phyloP scores from a whole-genome alignment of 1,140 invertebrate species.

The Cardiocondyla obscurior region DNA sequence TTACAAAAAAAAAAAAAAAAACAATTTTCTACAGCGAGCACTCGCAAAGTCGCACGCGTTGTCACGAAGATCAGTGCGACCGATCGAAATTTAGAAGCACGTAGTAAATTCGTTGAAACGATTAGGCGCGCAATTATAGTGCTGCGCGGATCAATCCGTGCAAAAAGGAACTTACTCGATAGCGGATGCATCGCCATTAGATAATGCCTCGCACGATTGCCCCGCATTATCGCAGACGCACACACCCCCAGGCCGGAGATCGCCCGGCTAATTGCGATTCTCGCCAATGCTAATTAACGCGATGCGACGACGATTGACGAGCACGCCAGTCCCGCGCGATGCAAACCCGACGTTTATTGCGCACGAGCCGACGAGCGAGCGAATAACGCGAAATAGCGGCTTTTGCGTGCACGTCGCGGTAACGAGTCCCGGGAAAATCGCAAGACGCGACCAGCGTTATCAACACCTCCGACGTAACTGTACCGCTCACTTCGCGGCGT shows the following conservation, averaged over 20 bases:
- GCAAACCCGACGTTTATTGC: conserved; percentile 10
- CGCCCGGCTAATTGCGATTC: conserved; percentile 9
- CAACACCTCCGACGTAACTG: not conserved
- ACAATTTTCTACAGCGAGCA: too few relatives aligned
- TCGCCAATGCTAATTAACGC: conserved; percentile 8
- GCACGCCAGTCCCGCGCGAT: not conserved
- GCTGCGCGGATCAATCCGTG: not conserved
- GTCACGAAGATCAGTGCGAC: too few relatives aligned
- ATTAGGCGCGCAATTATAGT: not conserved
- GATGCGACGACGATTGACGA: not conserved
- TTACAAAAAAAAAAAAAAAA: not conserved
- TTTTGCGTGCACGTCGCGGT: too few relatives aligned
- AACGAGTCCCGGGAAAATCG: too few relatives aligned
- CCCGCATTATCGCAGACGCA: not conserved
- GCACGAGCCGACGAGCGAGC: not conserved
- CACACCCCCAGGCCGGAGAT: too few relatives aligned
- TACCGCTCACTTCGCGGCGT: not conserved
- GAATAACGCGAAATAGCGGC: too few relatives aligned
- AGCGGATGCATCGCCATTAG: not conserved
- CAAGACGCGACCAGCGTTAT: too few relatives aligned
- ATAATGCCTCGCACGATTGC: too few relatives aligned
- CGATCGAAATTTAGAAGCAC: too few relatives aligned
- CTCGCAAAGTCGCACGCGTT: too few relatives aligned
- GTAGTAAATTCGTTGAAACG: not conserved
- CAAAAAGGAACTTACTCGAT: not conserved